Evolutionary conservation across 2,113 vertebrate genomes (phyloP).

Genomic region (Onychostoma macrolepis): DNA sequence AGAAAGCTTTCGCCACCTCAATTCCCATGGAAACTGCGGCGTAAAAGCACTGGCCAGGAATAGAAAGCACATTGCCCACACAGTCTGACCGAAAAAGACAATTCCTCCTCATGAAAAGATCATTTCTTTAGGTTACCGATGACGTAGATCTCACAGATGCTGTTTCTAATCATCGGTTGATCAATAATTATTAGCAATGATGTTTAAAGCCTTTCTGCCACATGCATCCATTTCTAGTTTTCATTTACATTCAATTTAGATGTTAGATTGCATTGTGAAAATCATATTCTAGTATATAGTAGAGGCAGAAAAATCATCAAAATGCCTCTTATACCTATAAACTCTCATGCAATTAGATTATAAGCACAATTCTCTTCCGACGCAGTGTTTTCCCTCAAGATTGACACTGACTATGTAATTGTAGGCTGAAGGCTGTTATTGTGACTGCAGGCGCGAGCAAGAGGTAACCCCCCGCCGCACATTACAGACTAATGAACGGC

Average conservation of each 20-base stretch:
- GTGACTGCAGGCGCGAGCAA: not conserved
- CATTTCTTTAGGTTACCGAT: not conserved
- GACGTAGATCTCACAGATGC: not conserved
- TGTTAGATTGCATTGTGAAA: not conserved
- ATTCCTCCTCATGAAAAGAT: not conserved
- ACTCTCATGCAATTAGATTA: conserved; percentile 30
- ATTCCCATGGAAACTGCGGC: conserved; percentile 54
- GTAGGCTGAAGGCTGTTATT: not conserved
- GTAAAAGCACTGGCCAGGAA: conserved; percentile 43
- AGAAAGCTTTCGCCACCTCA: conserved; percentile 16
- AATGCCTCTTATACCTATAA: not conserved
- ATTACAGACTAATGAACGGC: conserved; percentile 17
- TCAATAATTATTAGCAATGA: conserved; percentile 48
- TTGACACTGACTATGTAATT: conserved; percentile 24
- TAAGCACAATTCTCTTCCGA: not conserved
- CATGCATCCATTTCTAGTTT: not conserved
- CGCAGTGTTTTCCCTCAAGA: conserved; percentile 1
- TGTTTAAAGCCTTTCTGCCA: not conserved
- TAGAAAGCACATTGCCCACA: conserved; percentile 43
- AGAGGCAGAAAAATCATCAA: not conserved
- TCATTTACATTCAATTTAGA: not conserved
- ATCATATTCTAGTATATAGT: not conserved
- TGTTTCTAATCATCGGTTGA: conserved; percentile 32
- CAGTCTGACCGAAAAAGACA: not conserved
- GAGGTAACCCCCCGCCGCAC: not conserved